A percentile compares a stretch with the other conserved stretches of the same genome.
These are phyloP conservation scores for Prenolepis imparis DNA, from an alignment of 2,888 invertebrate genomes.

Conservation along the genomic window DNA sequence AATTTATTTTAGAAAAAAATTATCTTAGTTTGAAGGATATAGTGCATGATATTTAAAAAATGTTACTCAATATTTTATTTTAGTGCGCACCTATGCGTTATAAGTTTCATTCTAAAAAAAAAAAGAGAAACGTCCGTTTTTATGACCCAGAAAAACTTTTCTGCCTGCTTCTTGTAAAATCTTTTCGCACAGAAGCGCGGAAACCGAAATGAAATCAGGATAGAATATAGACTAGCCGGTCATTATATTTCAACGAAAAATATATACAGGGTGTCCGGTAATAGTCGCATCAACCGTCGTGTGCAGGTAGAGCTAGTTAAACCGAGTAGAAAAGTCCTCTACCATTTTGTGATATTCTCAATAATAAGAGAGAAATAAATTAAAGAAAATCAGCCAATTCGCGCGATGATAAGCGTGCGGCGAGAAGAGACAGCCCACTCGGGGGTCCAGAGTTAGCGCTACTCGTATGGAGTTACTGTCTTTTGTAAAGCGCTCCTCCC, in stretches of 20 bases:
- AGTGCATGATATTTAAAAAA: background rate
- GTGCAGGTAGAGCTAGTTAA: no score
- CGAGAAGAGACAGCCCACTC: no score
- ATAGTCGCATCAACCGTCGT: no score
- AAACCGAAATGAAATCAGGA: conserved; percentile 67
- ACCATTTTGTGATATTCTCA: no score
- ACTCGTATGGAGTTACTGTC: no score
- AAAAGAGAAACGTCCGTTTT: conserved; percentile 56
- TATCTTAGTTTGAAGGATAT: background rate
- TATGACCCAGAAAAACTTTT: conserved; percentile 27
- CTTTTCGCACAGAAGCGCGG: conserved; percentile 11
- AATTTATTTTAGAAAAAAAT: background rate
- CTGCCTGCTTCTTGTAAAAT: conserved; percentile 51
- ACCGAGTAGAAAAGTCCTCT: no score
- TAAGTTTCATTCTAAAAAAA: background rate
- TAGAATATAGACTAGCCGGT: conserved; percentile 67
- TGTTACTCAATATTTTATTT: background rate
- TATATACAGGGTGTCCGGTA: no score
- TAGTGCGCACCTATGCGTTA: background rate
- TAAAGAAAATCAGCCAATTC: no score
- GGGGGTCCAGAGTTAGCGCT: no score
- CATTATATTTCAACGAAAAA: conserved; percentile 45
- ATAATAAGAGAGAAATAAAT: no score
- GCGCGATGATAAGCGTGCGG: no score
- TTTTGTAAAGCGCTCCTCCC: no score